Conservation (phyloP, 2,888 invertebrate genomes). For the Melikaiella ostensackeni region DNA sequence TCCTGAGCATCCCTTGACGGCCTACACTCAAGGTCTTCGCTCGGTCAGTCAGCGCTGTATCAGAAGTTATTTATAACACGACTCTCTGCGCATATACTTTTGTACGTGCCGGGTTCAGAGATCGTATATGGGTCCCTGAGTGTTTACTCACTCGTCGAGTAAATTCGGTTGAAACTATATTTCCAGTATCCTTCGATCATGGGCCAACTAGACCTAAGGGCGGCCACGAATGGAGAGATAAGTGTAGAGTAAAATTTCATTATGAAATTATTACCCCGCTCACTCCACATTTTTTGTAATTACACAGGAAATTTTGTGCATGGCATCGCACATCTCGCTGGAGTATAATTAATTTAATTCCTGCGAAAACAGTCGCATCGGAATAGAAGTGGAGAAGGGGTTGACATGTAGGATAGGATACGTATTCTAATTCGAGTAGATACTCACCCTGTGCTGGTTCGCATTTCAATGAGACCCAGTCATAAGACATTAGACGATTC, state of each 20-base stretch:
- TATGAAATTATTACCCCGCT: neutral
- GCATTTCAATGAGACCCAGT: constrained; percentile 34
- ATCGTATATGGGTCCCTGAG: too few relatives aligned
- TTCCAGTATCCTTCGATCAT: too few relatives aligned
- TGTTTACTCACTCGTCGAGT: too few relatives aligned
- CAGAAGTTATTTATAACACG: too few relatives aligned
- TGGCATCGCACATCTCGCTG: constrained; percentile 3
- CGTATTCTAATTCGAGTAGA: constrained; percentile 35
- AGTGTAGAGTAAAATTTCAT: neutral
- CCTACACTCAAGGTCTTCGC: too few relatives aligned
- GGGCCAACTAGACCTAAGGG: too few relatives aligned
- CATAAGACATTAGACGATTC: constrained; percentile 35
- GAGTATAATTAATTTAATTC: constrained; percentile 36
- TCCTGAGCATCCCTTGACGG: too few relatives aligned
- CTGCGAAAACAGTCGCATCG: constrained; percentile 24
- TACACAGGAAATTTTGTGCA: constrained; percentile 1
- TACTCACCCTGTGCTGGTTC: constrained; percentile 30
- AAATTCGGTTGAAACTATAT: too few relatives aligned
- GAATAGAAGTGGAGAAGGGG: constrained; percentile 22
- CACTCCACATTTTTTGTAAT: neutral
- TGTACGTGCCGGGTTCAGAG: too few relatives aligned
- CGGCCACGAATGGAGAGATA: too few relatives aligned
- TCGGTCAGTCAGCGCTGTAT: too few relatives aligned
- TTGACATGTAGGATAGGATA: constrained; percentile 15
- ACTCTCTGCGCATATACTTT: too few relatives aligned